phyloP scores from a whole-genome alignment of 2,797 vertebrate species.

The Argya squamiceps region DNA sequence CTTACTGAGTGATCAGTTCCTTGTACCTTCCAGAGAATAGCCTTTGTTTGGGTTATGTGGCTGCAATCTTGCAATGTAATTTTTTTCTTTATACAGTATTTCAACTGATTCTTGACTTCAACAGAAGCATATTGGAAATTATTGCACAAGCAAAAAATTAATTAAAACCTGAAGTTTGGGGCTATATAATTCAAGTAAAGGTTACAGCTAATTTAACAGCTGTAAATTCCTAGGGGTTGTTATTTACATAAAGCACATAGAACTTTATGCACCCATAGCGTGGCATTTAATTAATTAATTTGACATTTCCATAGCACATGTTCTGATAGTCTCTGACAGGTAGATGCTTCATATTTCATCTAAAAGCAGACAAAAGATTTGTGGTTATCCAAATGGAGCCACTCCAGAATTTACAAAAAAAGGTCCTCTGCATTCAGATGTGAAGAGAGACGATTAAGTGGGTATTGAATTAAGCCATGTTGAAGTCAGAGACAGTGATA shows the following conservation, averaged over 20 bases:
- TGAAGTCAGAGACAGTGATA: background rate
- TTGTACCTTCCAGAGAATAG: background rate
- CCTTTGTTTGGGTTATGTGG: constrained; percentile 2
- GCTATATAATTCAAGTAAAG: constrained; percentile 35
- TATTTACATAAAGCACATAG: constrained; percentile 24
- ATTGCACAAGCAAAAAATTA: constrained; percentile 15
- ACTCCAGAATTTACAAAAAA: background rate
- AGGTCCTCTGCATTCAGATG: background rate
- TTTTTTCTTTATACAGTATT: background rate
- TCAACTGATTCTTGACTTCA: background rate
- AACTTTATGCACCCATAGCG: constrained; percentile 8
- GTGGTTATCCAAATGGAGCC: background rate
- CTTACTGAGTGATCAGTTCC: background rate
- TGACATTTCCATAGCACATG: constrained; percentile 19
- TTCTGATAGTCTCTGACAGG: background rate
- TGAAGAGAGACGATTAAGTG: background rate
- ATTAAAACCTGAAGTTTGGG: constrained; percentile 26
- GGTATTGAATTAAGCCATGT: background rate
- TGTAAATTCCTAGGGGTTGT: constrained; percentile 11
- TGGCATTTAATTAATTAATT: constrained; percentile 50
- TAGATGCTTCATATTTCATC: background rate
- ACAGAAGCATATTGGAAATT: constrained; percentile 18
- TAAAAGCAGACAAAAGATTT: background rate
- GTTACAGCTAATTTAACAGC: constrained; percentile 46
- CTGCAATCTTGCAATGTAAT: background rate